A percentile compares a stretch with the other conserved stretches of the same genome.
Conservation (phyloP, 2,113 vertebrate genomes). For the Pseudolaguvia tuberculata region DNA sequence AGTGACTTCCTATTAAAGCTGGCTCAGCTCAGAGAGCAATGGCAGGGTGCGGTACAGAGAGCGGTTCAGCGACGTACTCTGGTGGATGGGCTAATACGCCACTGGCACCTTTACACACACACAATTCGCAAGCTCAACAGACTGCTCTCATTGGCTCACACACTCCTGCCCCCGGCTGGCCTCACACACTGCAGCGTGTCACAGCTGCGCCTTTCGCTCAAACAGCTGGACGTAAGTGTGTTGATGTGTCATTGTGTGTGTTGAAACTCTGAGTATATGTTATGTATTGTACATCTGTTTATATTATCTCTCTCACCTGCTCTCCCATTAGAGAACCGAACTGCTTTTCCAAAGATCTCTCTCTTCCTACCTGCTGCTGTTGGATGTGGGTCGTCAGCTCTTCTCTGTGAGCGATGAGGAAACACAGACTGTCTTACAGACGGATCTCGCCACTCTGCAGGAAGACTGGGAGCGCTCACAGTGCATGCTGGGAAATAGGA, state of each 20-base stretch:
- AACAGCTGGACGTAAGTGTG: conserved; percentile 71
- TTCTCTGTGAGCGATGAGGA: conserved; percentile 59
- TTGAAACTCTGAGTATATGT: neutral
- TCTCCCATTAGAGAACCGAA: conserved; percentile 68
- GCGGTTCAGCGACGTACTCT: conserved; percentile 71
- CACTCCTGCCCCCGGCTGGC: conserved; percentile 65
- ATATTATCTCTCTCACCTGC: neutral
- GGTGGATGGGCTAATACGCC: conserved; percentile 67
- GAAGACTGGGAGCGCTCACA: conserved; percentile 73
- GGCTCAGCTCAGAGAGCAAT: conserved; percentile 74
- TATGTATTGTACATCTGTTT: too few species aligned
- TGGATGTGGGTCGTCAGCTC: conserved; percentile 76
- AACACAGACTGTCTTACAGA: conserved; percentile 63
- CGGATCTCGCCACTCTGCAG: conserved; percentile 71
- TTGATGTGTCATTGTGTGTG: conserved; percentile 18
- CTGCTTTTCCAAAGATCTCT: conserved; percentile 75
- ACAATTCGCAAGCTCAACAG: conserved; percentile 68
- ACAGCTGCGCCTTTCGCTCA: conserved; percentile 67
- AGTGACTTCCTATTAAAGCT: conserved; percentile 81
- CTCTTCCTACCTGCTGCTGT: conserved; percentile 66
- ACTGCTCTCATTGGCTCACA: conserved; percentile 65
- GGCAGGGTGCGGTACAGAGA: conserved; percentile 72
- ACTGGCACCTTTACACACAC: conserved; percentile 75
- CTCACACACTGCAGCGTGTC: conserved; percentile 66
- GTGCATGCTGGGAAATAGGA: conserved; percentile 63